Evolutionary conservation across 2,888 invertebrate genomes (phyloP).

Genomic region (Limenitis camilla): DNA sequence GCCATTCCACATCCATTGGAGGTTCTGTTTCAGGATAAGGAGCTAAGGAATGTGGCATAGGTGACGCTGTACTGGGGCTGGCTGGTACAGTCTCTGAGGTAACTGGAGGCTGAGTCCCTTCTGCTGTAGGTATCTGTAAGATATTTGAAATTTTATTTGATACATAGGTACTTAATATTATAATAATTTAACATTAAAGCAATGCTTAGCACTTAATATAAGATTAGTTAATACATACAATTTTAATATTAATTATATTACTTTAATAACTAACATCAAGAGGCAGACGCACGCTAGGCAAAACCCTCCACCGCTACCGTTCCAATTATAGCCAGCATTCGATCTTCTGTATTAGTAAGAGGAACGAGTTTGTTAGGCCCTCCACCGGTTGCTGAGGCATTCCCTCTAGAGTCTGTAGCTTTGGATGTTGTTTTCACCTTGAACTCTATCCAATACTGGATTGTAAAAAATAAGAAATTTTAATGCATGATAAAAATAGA

Average conservation of each 20-base stretch:
- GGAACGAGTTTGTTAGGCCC: conserved; percentile 4
- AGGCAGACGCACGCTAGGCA: too few relatives aligned
- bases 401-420: conserved; percentile 6
- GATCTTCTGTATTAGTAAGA: conserved; percentile 6
- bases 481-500: too few relatives aligned
- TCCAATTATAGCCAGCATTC: conserved; percentile 9
- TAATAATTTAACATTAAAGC: neutral
- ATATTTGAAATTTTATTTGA: neutral
- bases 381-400: conserved; percentile 6
- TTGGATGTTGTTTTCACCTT: too few relatives aligned
- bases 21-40: neutral
- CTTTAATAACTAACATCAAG: too few relatives aligned
- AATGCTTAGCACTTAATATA: neutral
- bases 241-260: too few relatives aligned
- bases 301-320: conserved; percentile 13
- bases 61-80: too few relatives aligned
- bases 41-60: neutral
- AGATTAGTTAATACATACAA: too few relatives aligned
- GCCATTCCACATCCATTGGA: neutral
- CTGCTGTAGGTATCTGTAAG: neutral
- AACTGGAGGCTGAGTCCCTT: neutral
- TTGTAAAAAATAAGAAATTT: too few relatives aligned
- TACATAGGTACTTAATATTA: neutral
- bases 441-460: too few relatives aligned
- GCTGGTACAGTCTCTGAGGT: neutral